Conservation (phyloP, 2,888 invertebrate species). For the Chorisops tibialis region DNA sequence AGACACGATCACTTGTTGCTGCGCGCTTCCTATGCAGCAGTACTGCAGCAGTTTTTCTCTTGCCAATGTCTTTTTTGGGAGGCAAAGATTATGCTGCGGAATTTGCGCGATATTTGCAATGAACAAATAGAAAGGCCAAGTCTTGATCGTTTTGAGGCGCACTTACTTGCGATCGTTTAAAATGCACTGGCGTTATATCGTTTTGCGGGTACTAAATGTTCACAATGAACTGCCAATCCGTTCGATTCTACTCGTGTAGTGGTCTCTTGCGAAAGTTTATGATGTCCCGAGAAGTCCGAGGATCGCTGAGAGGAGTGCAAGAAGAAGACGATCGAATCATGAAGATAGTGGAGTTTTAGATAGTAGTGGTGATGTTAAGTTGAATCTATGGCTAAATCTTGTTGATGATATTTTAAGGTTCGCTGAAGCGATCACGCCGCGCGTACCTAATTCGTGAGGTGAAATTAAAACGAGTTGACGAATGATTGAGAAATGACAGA, state of each 20-base stretch:
- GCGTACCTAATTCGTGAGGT: slow-evolving; percentile 18
- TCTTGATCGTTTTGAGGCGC: no score
- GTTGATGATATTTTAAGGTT: slow-evolving; percentile 24
- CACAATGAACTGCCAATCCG: neutral
- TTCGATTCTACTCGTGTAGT: slow-evolving; percentile 21
- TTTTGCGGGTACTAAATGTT: no score
- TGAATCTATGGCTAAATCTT: neutral
- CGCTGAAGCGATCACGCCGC: slow-evolving; percentile 4
- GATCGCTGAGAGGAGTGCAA: no score
- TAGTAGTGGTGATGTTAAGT: neutral
- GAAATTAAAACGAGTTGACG: slow-evolving; percentile 25
- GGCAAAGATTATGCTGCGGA: slow-evolving; percentile 31
- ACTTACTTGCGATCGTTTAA: no score
- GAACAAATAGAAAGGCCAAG: slow-evolving; percentile 33
- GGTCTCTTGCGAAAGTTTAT: slow-evolving; percentile 25
- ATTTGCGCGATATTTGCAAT: slow-evolving; percentile 31
- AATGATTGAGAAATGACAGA: slow-evolving; percentile 26
- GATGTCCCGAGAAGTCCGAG: slow-evolving; percentile 18
- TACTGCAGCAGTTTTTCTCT: slow-evolving; percentile 13
- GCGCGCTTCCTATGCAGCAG: neutral
- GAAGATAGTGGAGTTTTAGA: no score
- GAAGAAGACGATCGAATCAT: no score
- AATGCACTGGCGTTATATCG: no score
- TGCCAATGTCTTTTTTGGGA: slow-evolving; percentile 22
- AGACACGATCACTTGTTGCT: slow-evolving; percentile 30